Base-by-base conservation (phyloP, 2,888 invertebrate species). In the Agonum fuliginosum region DNA sequence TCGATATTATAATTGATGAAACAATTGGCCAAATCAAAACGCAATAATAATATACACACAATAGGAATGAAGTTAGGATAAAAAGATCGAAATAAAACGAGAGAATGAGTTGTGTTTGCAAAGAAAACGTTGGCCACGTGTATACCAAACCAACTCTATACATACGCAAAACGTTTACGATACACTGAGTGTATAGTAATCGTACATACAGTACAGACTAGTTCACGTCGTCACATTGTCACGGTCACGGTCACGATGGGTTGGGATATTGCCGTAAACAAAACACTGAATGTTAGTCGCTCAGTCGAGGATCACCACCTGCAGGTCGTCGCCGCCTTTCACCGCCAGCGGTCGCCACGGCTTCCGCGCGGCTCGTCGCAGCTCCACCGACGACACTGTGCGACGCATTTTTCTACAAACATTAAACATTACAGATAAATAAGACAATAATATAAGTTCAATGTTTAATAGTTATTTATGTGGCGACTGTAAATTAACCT, bases 291-390 rank as follows among this genome's bases (percentile, higher is more conserved):
- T 43, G 82, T 78, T 79, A 54, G 46, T 73, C 51, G 85, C 91
- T 93, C 93, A 93, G 91, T 93, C 93, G 85, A 93, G 89, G 88
- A 91, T 90, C 83, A 93, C 93, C 84, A 93, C 92, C 88, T 92
- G 91, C 86, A 91, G 90, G 86, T 91, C 90, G 82, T 89, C 89
- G 81, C 88, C 86, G 75, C 83, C 81, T 85, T 88, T 87, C 78
- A 84, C 83, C 82, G 86, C 85, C 80, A 93, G 86, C 85, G 90
- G 89, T 83, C 93, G 89, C 93, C 95, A 95, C 8, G 96, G 96
- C 85, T 95, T 95, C 80, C 96, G 91, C 48, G 96, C 96, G 79
- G 95, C 94, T 84, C 95, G 90, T 84, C 95, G 91, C 84, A 96
- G 88, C 86, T 96, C 96, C 80, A 91, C 89, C 82, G 92, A 91